A percentile compares a stretch with the other conserved stretches of the same genome.
phyloP scores from a whole-genome alignment of 2,888 invertebrate species.

The Halocaridina rubra region DNA sequence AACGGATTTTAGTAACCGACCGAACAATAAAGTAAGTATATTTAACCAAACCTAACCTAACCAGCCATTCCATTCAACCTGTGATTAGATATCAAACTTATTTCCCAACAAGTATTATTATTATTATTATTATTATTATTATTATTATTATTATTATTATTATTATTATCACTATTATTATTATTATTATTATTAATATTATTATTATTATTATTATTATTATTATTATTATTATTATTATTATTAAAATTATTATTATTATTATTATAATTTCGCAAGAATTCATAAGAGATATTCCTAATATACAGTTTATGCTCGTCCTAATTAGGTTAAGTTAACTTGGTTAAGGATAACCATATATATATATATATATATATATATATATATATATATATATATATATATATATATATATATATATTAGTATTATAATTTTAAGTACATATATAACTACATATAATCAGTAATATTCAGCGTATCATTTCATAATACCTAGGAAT shows the following conservation, averaged over 20 bases:
- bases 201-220: neutral
- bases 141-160: neutral
- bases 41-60: too few relatives aligned
- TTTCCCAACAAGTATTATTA: neutral
- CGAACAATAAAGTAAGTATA: too few relatives aligned
- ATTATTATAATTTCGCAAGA: neutral
- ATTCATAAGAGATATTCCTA: neutral
- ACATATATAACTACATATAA: neutral
- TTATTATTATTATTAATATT: neutral
- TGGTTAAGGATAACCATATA: neutral
- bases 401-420: neutral
- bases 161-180: neutral
- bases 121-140: neutral
- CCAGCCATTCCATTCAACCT: too few relatives aligned
- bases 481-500: too few relatives aligned
- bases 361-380: constrained; percentile 6
- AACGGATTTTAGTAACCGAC: too few relatives aligned
- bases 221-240: neutral
- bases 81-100: neutral
- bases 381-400: neutral
- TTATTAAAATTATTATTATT: neutral
- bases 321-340: too few relatives aligned
- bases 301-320: too few relatives aligned
- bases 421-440: neutral
- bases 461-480: too few relatives aligned